A percentile compares a stretch with the other conserved stretches of the same genome.
Evolutionary conservation across 2,113 vertebrate genomes (phyloP).

Genomic region (Ellobius talpinus): DNA sequence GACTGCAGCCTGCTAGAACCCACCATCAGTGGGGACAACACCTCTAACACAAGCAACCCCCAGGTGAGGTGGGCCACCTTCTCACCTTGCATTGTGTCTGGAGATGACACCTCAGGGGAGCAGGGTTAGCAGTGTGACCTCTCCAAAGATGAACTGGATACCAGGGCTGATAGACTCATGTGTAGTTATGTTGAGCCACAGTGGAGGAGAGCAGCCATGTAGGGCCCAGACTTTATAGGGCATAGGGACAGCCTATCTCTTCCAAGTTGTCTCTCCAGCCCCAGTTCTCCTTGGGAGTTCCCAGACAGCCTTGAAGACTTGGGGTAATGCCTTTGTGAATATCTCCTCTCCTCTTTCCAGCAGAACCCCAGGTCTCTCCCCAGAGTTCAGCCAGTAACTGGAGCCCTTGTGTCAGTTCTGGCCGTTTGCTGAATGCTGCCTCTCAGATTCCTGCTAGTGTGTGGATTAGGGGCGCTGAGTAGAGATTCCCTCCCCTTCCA

Average conservation of each 20-base stretch:
- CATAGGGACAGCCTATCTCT: fast-evolving
- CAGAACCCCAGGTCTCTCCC: neutral
- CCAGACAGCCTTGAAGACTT: neutral
- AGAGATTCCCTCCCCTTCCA: too few relatives aligned
- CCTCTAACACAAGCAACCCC: constrained; percentile 96
- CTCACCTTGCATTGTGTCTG: neutral
- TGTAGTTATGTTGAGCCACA: neutral
- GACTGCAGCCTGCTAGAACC: constrained; percentile 92
- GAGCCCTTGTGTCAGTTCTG: neutral
- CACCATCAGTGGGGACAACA: constrained; percentile 85
- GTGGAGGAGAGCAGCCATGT: neutral
- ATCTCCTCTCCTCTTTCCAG: neutral
- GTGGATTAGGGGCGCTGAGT: neutral
- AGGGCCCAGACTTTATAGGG: neutral
- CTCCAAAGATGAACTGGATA: neutral
- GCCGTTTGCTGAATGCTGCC: neutral
- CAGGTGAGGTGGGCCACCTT: constrained; percentile 87
- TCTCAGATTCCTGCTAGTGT: neutral
- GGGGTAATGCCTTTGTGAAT: neutral
- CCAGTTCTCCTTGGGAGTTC: constrained; percentile 19
- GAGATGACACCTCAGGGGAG: neutral
- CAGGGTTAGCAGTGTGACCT: neutral
- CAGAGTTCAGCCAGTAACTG: neutral
- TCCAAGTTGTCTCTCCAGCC: neutral
- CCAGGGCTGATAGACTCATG: neutral